Conservation (phyloP, 2,888 invertebrate species). For the Crematogaster levior region DNA sequence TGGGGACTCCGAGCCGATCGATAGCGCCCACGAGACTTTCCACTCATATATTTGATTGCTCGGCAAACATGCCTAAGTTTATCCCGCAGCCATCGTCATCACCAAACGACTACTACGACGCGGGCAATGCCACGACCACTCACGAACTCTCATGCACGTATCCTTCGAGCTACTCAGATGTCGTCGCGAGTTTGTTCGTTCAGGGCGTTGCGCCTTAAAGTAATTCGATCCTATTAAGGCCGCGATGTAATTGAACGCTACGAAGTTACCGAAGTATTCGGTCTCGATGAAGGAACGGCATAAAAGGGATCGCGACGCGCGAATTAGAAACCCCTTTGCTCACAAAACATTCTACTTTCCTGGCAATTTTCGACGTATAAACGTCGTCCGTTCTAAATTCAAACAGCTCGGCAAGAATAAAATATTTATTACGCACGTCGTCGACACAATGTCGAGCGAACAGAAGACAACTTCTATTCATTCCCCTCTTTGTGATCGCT, state of each 20-base stretch:
- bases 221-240: constrained; percentile 65
- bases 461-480: background rate
- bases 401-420: background rate
- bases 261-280: constrained; percentile 28
- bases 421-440: constrained; percentile 36
- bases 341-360: constrained; percentile 16
- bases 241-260: constrained; percentile 39
- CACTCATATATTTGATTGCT: constrained; percentile 85
- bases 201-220: constrained; percentile 31
- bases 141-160: background rate
- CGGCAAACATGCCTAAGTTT: constrained; percentile 85
- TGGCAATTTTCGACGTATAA: background rate
- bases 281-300: constrained; percentile 23
- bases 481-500: constrained; percentile 15
- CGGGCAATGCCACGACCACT: constrained; percentile 18
- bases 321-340: background rate
- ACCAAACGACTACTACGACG: constrained; percentile 69
- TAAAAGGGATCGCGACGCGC: constrained; percentile 26
- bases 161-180: constrained; percentile 4
- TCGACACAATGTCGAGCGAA: constrained; percentile 13
- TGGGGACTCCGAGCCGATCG: constrained; percentile 76
- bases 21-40: constrained; percentile 83
- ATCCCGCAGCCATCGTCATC: constrained; percentile 76
- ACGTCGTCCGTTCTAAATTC: constrained; percentile 17
- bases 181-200: constrained; percentile 42